phyloP scores from a whole-genome alignment of 2,797 vertebrate genomes.

The Urosaurus nigricauda region DNA sequence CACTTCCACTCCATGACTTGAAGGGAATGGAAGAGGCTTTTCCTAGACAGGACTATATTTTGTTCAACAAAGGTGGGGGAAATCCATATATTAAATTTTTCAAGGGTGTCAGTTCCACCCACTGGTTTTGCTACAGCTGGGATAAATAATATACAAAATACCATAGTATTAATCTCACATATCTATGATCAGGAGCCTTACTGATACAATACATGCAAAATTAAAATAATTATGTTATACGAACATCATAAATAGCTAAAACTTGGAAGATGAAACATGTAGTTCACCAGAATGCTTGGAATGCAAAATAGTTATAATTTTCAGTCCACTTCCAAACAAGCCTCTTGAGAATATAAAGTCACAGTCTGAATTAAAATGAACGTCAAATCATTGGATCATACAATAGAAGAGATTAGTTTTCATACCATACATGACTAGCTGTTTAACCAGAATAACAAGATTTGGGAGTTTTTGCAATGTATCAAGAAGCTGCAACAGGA shows the following conservation, averaged over 20 bases:
- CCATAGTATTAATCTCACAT: not conserved
- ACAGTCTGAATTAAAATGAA: conserved; percentile 77
- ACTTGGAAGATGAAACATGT: not conserved
- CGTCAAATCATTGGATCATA: conserved; percentile 58
- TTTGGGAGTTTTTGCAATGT: conserved; percentile 48
- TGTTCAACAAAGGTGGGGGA: no score
- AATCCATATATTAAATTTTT: no score
- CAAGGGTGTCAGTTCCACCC: no score
- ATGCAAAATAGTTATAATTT: conserved; percentile 58
- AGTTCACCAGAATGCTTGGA: not conserved
- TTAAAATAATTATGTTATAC: conserved; percentile 43
- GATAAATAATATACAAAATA: not conserved
- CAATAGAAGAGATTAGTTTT: conserved; percentile 72
- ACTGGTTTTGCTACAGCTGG: not conserved
- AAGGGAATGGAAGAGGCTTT: not conserved
- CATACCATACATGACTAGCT: conserved; percentile 67
- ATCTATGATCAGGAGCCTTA: not conserved
- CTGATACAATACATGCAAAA: no score
- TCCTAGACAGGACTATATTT: not conserved
- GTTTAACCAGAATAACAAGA: conserved; percentile 67
- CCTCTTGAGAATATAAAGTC: conserved; percentile 72
- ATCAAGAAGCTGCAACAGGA: conserved; percentile 71
- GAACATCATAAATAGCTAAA: conserved; percentile 17
- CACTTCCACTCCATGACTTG: not conserved
- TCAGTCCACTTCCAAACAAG: conserved; percentile 73